Base-by-base conservation (phyloP, 1,140 invertebrate genomes). In the Drosophila grimshawi region DNA sequence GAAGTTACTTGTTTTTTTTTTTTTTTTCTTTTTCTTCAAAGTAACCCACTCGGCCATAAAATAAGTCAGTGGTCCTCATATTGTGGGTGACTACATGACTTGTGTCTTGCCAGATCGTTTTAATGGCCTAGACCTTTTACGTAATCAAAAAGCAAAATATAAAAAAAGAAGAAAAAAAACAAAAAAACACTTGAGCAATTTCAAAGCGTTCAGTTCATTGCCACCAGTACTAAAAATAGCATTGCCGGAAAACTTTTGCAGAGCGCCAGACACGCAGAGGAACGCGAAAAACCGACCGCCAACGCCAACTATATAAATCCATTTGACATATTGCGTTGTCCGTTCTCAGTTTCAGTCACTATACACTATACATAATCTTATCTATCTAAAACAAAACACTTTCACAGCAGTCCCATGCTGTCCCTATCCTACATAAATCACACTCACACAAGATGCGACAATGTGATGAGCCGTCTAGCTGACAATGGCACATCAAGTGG, bases 351-450 rank as follows among this genome's bases (percentile, higher is more conserved):
- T 67, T 48, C 43, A 48, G 30, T 32, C 43, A 35, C 1, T 11
- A 45, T 27, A 19, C 35, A 48, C 41, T 55, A 30, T 55, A 53
- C 78, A 79, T 81, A 86, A 86, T 86, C 79, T 86, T 80, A 86
- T 86, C 83, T 80, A 86, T 86, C 83, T 86, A 77, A 88, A 83
- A 83, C 83, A 83, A 86, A 86, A 86, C 73, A 88, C 83, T 86
- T 83, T 85, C 71, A 49, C 55, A 39, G 61, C 60, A 41, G 32
- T 52, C 53, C 60, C 75, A 82, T 72, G 70, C 52, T 72, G 62
- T 45, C 61, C 37, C 32, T 57, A 48, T 41, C 45, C 48, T 39
- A 67, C 81, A 86, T 86, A 86, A 86, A 86, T 86, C 83, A 86
- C 60, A 64, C 62, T 52, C 49, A 52, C 64, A 61, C 75, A 59